Conservation (phyloP, 2,888 invertebrate genomes). For the Galerucella calmariensis region DNA sequence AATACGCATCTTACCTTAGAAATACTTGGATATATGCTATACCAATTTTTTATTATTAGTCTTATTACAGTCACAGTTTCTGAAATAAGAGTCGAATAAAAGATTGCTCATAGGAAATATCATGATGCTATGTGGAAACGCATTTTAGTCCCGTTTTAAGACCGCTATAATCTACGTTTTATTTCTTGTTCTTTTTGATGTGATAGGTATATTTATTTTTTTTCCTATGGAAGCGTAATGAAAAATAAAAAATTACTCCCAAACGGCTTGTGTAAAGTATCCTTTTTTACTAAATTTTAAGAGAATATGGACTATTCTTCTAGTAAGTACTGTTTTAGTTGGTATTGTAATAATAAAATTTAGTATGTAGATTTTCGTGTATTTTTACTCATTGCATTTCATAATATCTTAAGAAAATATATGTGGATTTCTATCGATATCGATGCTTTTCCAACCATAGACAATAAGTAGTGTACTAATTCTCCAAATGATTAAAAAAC, state of each 20-base stretch:
- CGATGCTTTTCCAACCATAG: too few species aligned
- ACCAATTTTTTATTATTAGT: too few species aligned
- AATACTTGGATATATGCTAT: too few species aligned
- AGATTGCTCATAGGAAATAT: too few species aligned
- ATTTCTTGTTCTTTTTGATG: conserved; percentile 42
- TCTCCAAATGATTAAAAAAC: too few species aligned
- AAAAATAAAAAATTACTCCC: conserved; percentile 42
- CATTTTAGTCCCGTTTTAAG: conserved; percentile 5
- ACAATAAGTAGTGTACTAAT: too few species aligned
- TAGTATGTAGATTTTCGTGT: conserved; percentile 56
- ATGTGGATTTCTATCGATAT: too few species aligned
- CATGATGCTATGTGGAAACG: too few species aligned
- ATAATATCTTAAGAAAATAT: too few species aligned
- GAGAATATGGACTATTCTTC: conserved; percentile 66
- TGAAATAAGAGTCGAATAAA: too few species aligned
- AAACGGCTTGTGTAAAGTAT: conserved; percentile 62
- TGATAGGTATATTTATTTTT: conserved; percentile 48
- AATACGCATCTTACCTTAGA: neutral
- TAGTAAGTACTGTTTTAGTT: conserved; percentile 65
- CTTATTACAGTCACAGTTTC: too few species aligned
- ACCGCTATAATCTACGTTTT: conserved; percentile 9
- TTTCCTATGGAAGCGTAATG: conserved; percentile 42
- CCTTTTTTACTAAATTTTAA: conserved; percentile 61
- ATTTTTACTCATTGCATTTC: conserved; percentile 23
- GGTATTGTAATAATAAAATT: conserved; percentile 63